phyloP scores from a whole-genome alignment of 2,797 vertebrate genomes.

The Syngnathus rostellatus region DNA sequence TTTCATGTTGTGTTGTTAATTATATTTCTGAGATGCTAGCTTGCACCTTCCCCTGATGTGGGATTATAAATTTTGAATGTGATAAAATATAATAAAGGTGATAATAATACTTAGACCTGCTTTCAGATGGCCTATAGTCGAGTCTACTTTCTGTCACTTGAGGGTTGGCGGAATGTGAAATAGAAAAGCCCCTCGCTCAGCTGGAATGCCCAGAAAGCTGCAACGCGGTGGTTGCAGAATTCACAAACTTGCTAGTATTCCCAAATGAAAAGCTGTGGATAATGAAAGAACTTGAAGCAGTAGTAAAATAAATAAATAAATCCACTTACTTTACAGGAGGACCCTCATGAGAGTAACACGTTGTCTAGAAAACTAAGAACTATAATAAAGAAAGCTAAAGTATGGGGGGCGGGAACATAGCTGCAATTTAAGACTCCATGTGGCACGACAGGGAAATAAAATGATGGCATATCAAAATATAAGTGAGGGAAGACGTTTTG shows the following conservation, averaged over 20 bases:
- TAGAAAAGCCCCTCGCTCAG: no score
- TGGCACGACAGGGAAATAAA: background rate
- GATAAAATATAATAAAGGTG: no score
- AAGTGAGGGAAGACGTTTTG: background rate
- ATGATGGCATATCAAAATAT: background rate
- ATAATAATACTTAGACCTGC: no score
- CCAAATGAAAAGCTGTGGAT: background rate
- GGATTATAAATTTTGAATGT: no score
- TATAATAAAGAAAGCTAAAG: background rate
- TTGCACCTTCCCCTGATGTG: no score
- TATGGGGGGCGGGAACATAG: background rate
- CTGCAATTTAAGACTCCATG: background rate
- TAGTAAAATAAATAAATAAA: background rate
- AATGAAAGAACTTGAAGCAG: background rate
- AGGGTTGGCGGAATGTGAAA: no score
- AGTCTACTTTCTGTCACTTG: no score
- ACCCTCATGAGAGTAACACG: background rate
- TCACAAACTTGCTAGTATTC: background rate
- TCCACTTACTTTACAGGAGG: background rate
- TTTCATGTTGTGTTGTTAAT: no score
- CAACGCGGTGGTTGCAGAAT: no score
- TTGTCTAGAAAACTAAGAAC: background rate
- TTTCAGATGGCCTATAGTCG: no score
- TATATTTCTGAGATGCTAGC: no score
- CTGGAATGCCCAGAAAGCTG: no score